Base-by-base conservation (phyloP, 2,888 invertebrate genomes). In the Cryptophagus acutangulus region DNA sequence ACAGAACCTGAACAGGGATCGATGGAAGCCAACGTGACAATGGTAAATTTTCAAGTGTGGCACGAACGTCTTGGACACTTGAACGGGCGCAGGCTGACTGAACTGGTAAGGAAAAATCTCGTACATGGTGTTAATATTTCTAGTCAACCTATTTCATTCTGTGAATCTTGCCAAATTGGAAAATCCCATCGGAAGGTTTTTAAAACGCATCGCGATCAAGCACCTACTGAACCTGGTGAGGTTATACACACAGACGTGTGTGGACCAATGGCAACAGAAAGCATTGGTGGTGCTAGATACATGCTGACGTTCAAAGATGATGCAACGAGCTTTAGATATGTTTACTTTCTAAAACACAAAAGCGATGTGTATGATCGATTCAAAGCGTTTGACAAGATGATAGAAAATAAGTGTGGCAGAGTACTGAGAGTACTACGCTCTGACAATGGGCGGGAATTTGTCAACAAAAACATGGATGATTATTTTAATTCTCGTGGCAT, bases 171-270 rank as follows among this genome's bases (percentile, higher is more conserved):
- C 24, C 37, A 44, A 9, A 40, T 40, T 18, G 48, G 50, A 6
- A 57, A 55, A 33, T 40, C 45, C 5, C 51, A 54, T 18, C 34
- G 40, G 16, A 13, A 45, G n/a, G n/a, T n/a, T n/a, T n/a, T n/a
- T n/a, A n/a, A n/a, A n/a, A 20, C 6, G n/a, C n/a, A n/a, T n/a
- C 6, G 24, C 6, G 24, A 20, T 8, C 24, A 6, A 8, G 6
- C 6, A 20, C 6, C 6, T 20, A 8, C 24, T 8, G n/a, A 20
- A 20, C 24, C 24, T 8, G 24, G 24, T n/a, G 24, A 20, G n/a
- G n/a, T n/a, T 8, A 20, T 20, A 20, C 24, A 20, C 24, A 20
- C 6, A 8, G 24, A 20, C n/a, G 6, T 20, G 24, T 20, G 24
- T n/a, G n/a, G 24, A 20, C 50, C 48, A 6, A 45, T n/a, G n/a